Conservation (phyloP, 2,888 invertebrate species). For the Tetropium fuscum region DNA sequence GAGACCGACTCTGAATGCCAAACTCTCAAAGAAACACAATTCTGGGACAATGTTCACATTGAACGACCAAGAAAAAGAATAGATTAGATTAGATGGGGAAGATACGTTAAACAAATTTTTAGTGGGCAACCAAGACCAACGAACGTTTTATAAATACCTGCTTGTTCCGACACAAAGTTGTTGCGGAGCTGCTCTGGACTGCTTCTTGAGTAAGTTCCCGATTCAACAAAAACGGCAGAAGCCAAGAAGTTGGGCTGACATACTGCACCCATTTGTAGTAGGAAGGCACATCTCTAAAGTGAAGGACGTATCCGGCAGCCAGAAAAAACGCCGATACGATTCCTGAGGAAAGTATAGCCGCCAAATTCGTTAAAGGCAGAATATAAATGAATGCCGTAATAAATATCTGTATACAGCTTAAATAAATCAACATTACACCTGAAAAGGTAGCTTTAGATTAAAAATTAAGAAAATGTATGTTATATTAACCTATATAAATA, state of each 20-base stretch:
- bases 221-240: slow-evolving; percentile 74
- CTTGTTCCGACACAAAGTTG: slow-evolving; percentile 76
- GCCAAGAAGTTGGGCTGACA: slow-evolving; percentile 80
- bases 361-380: slow-evolving; percentile 74
- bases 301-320: slow-evolving; percentile 77
- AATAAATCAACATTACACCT: slow-evolving; percentile 80
- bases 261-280: slow-evolving; percentile 77
- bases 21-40: no score
- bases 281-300: slow-evolving; percentile 75
- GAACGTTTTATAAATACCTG: slow-evolving; percentile 74
- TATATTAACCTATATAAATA: slow-evolving; percentile 73
- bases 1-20: no score
- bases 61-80: no score
- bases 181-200: slow-evolving; percentile 69
- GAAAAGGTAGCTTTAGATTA: slow-evolving; percentile 40
- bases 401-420: slow-evolving; percentile 77
- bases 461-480: neutral
- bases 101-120: no score
- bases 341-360: slow-evolving; percentile 72
- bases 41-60: no score
- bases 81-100: no score
- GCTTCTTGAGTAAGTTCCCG: slow-evolving; percentile 77
- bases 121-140: no score
- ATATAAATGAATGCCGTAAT: slow-evolving; percentile 77
- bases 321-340: slow-evolving; percentile 72